A percentile compares a stretch with the other conserved stretches of the same genome.
Evolutionary conservation across 1,140 invertebrate genomes (phyloP).

Genomic region (Neotoxoptera formosana): DNA sequence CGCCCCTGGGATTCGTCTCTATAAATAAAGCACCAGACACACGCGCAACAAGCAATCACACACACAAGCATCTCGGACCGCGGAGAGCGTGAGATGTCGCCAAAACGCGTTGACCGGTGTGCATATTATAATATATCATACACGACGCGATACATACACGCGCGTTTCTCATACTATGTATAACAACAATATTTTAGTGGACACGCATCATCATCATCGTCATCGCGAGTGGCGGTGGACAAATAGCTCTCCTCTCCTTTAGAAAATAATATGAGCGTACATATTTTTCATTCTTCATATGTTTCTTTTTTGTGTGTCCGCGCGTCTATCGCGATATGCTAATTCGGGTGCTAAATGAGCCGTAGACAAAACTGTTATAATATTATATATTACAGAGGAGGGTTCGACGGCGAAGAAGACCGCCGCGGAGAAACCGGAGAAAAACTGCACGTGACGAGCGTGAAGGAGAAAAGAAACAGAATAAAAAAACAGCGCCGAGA

Average conservation of each 20-base stretch:
- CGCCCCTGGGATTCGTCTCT: slow-evolving; percentile 17
- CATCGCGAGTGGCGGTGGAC: not conserved
- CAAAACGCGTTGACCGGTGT: slow-evolving; percentile 14
- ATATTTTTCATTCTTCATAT: not conserved
- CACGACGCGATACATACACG: not conserved
- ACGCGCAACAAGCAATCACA: slow-evolving; percentile 3
- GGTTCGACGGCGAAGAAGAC: not conserved
- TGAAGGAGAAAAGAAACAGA: not conserved
- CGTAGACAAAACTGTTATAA: slow-evolving; percentile 46
- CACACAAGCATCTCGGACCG: not conserved
- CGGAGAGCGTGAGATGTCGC: slow-evolving; percentile 23
- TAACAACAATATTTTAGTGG: slow-evolving; percentile 20
- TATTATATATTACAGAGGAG: not conserved
- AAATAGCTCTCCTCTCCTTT: slow-evolving; percentile 13
- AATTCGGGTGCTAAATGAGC: slow-evolving; percentile 54
- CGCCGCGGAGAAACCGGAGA: slow-evolving; percentile 25
- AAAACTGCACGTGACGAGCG: not conserved
- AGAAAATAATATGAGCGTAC: not conserved
- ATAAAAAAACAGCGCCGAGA: not conserved
- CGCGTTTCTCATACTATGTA: not conserved
- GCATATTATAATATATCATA: not conserved
- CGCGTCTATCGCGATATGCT: not conserved
- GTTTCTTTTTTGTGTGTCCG: not conserved
- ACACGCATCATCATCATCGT: slow-evolving; percentile 8
- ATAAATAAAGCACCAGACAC: slow-evolving; percentile 26